Percentiles rank a stretch among this genome's conserved stretches.
phyloP scores from a whole-genome alignment of 1,140 invertebrate species.

The Platyscapa corneri region DNA sequence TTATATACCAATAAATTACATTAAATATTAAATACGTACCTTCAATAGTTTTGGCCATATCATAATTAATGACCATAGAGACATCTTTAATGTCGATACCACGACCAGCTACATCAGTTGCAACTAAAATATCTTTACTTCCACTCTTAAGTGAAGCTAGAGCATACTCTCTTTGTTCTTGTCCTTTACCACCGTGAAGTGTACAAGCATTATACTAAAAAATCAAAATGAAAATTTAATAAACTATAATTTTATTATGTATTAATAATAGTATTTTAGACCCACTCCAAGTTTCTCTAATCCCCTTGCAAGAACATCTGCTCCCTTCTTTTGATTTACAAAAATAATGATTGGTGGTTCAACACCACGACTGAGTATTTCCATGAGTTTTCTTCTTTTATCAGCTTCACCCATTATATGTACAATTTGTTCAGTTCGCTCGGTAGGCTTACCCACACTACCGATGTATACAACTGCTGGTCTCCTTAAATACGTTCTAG shows the following conservation, averaged over 20 bases:
- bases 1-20: background rate
- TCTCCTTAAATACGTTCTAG: constrained; percentile 93
- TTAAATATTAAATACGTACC: constrained; percentile 72
- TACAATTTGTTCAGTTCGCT: constrained; percentile 98
- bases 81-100: constrained; percentile 99
- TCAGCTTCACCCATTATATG: constrained; percentile 96
- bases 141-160: constrained; percentile 95
- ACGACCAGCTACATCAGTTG: constrained; percentile 99
- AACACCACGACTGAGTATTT: constrained; percentile 88
- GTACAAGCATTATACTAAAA: constrained; percentile 93
- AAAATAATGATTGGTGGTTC: constrained; percentile 99
- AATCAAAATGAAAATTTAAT: constrained; percentile 47
- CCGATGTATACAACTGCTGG: constrained; percentile 99
- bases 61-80: constrained; percentile 98
- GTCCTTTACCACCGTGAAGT: constrained; percentile 99
- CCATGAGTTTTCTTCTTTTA: constrained; percentile 92
- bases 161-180: constrained; percentile 99
- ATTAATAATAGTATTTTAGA: constrained; percentile 48
- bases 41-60: constrained; percentile 99
- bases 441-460: constrained; percentile 97
- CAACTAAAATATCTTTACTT: constrained; percentile 98
- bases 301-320: constrained; percentile 97
- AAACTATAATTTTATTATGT: background rate
- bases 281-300: constrained; percentile 94
- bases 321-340: constrained; percentile 99